Evolutionary conservation across 2,113 vertebrate species (phyloP).

Genomic region (Laticauda colubrina): DNA sequence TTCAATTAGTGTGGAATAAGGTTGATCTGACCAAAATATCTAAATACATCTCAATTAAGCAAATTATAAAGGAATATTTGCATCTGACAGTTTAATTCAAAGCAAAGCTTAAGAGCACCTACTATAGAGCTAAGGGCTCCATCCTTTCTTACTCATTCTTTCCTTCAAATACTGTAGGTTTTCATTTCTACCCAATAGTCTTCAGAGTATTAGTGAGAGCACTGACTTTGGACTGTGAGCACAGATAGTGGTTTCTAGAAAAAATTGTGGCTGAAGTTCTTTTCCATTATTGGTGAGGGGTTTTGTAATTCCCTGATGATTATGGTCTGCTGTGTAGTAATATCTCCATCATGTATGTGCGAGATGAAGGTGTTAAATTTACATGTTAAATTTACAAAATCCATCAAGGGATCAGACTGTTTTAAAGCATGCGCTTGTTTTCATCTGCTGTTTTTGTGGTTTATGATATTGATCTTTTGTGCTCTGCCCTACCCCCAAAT

Average conservation of each 20-base stretch:
- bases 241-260: neutral
- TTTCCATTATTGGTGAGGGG: neutral
- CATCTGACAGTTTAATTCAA: neutral
- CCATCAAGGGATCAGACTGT: neutral
- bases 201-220: neutral
- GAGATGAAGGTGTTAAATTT: neutral
- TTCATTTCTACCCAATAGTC: neutral
- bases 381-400: neutral
- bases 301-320: neutral
- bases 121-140: neutral
- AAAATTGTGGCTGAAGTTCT: neutral
- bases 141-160: neutral
- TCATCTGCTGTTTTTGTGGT: neutral
- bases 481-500: neutral
- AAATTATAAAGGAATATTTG: neutral
- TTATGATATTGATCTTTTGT: neutral
- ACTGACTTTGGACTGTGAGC: neutral
- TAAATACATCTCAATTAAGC: neutral
- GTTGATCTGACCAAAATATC: neutral
- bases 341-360: neutral
- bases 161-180: neutral
- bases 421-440: neutral
- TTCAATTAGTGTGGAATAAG: neutral
- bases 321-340: neutral
- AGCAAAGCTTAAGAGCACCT: neutral